Evolutionary conservation across 2,888 invertebrate genomes (phyloP), one percentile per base, ranked within the genome.

Genomic region (Sisyra nigra): DNA sequence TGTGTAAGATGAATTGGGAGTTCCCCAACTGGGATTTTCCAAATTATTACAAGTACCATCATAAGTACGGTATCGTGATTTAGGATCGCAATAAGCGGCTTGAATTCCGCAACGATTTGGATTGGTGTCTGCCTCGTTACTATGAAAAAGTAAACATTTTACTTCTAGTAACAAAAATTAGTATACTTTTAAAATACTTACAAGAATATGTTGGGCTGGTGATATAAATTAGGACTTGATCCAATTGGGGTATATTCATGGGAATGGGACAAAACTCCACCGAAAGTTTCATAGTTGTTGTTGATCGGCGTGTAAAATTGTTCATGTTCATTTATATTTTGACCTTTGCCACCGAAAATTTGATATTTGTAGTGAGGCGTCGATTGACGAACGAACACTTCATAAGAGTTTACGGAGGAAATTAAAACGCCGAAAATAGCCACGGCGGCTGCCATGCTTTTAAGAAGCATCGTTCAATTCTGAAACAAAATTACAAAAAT

Each of bases 1-100:
- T 34, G 69, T 72, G 48, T 80, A 82, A 36, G 76, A 75, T 1
- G 79, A 78, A 53, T 81, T 79, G 0, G 86, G 76, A 41, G 72
- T 69, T 10, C 97, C 97, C 74, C 84, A 79, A 6, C 76, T 71
- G 0, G 94, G 87, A 50, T 83, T 74, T 46, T 73, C 67, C 40
- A 85, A 62, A 61, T 98, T 97, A 61, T 98, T 98, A 59, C 98
- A 98, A 1, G 89, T 79, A 0, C 97, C 97, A 59, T 97, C 96
- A 47, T 82, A 72, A 1, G 84, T 72, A 36, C 85, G 69, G 60
- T 89, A 93, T 41, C 76, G 72, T 1, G 70, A 65, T 29, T 68
- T 65, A 9, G 61, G 53, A 48, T 75, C 72, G 47, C 61, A 59
- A 1, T 67, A 58, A 1, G 69, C 68, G 40, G 42, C 40, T 1